phyloP scores from a whole-genome alignment of 2,888 invertebrate species.

The Agrochola litura region DNA sequence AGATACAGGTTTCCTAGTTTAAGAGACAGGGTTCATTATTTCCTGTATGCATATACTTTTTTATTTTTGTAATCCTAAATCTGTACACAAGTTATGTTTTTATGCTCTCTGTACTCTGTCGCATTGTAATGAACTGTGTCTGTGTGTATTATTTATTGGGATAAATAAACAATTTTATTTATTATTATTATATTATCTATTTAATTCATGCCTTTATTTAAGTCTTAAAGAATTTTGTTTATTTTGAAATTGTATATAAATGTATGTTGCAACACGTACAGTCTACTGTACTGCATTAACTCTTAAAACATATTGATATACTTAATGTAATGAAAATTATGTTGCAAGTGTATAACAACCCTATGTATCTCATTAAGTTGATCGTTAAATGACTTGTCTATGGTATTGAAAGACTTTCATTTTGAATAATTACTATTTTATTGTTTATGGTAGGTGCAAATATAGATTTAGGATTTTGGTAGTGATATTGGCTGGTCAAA shows the following conservation, averaged over 20 bases:
- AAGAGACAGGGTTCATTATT: too few relatives aligned
- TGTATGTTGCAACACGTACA: background rate
- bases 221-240: background rate
- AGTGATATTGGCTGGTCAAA: constrained; percentile 68
- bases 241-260: constrained; percentile 8
- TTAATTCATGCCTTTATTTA: background rate
- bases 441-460: constrained; percentile 68
- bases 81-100: too few relatives aligned
- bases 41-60: too few relatives aligned
- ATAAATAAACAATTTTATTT: too few relatives aligned
- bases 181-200: too few relatives aligned
- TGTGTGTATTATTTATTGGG: too few relatives aligned
- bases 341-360: constrained; percentile 60
- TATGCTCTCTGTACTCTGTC: too few relatives aligned
- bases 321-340: constrained; percentile 23
- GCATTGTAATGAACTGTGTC: too few relatives aligned
- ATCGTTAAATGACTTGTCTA: constrained; percentile 76
- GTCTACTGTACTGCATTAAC: background rate
- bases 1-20: too few relatives aligned
- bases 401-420: constrained; percentile 73
- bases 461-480: constrained; percentile 65
- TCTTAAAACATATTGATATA: constrained; percentile 1
- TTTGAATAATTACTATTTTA: constrained; percentile 60
- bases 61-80: too few relatives aligned
- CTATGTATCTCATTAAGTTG: constrained; percentile 75